Percentiles rank a stretch among this genome's conserved stretches.
Conservation (phyloP, 2,113 vertebrate genomes). For the Cyphomyrus plagiostoma region DNA sequence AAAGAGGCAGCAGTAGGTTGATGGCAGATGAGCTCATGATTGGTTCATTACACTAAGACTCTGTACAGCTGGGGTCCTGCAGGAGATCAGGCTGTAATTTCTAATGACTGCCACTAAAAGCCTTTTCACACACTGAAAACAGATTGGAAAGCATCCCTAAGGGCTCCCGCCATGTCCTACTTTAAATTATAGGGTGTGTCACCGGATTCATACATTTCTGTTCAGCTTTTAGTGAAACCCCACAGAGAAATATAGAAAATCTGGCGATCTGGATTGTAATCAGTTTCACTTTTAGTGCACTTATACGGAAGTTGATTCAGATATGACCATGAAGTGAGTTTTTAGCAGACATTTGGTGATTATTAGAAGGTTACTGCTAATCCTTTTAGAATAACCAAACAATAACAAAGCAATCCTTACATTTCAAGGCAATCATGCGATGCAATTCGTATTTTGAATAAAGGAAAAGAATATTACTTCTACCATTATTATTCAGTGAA, state of each 20-base stretch:
- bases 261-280: neutral
- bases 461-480: neutral
- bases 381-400: neutral
- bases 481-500: neutral
- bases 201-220: neutral
- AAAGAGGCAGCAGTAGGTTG: neutral
- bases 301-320: neutral
- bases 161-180: neutral
- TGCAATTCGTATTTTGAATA: neutral
- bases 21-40: neutral
- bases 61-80: neutral
- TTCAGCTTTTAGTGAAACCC: neutral
- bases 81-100: neutral
- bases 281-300: neutral
- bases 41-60: neutral
- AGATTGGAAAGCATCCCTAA: neutral
- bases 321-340: neutral
- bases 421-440: neutral
- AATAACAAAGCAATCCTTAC: neutral
- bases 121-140: neutral
- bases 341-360: neutral
- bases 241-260: neutral
- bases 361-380: neutral
- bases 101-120: neutral
- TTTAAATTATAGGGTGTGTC: neutral